These are phyloP conservation scores for Hippocampus comes DNA, from an alignment of 2,113 vertebrate species.

Conservation along the genomic window DNA sequence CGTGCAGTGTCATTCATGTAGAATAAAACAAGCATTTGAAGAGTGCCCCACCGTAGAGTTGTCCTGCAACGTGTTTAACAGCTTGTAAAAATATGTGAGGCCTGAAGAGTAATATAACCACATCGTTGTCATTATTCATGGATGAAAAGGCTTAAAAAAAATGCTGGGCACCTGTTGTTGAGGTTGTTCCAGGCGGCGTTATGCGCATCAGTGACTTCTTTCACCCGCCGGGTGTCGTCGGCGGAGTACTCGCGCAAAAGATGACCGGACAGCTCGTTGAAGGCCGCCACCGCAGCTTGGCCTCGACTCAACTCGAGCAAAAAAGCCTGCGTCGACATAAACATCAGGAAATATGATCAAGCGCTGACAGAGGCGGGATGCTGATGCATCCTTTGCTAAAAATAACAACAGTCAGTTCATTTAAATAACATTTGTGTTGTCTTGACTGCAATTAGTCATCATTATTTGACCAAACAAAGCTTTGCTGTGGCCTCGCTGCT, in stretches of 20 bases:
- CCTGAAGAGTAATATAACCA: not conserved
- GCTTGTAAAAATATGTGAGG: not conserved
- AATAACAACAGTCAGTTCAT: not conserved
- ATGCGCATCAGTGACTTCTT: conserved; percentile 84
- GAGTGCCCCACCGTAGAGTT: not conserved
- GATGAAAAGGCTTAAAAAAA: not conserved
- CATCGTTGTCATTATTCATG: not conserved
- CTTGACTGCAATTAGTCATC: conserved; percentile 41
- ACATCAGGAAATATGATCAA: not conserved
- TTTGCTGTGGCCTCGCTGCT: conserved; percentile 23
- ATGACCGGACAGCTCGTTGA: conserved; percentile 87
- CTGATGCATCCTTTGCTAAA: not conserved
- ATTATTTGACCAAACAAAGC: conserved; percentile 11
- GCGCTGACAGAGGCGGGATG: not conserved
- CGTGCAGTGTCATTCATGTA: too few relatives aligned
- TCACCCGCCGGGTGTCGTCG: conserved; percentile 89
- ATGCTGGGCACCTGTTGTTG: conserved; percentile 78
- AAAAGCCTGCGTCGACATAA: conserved; percentile 69
- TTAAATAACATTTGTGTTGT: not conserved
- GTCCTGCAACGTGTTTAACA: not conserved
- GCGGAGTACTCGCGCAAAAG: conserved; percentile 82
- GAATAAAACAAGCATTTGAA: not conserved
- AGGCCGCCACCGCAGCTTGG: conserved; percentile 75
- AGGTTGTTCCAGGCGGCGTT: conserved; percentile 83
- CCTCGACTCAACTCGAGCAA: conserved; percentile 84